Conservation (phyloP, 2,113 vertebrate genomes). For the Nesoenas mayeri region DNA sequence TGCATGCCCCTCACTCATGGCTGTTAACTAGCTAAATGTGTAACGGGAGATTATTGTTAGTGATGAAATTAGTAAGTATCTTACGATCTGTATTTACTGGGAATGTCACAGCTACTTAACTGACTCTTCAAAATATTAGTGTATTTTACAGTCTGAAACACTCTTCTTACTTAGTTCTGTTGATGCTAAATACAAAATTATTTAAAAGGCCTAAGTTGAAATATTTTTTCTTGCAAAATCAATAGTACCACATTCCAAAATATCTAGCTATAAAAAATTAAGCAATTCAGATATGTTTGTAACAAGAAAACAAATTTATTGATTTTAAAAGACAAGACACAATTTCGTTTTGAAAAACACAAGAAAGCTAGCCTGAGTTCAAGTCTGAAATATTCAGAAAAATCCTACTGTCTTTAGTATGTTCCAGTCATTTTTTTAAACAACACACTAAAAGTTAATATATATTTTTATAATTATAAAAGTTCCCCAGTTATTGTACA, state of each 20-base stretch:
- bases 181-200: constrained; percentile 20
- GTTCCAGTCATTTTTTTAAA: constrained; percentile 88
- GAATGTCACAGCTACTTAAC: constrained; percentile 10
- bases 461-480: constrained; percentile 90
- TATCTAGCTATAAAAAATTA: background rate
- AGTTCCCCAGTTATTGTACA: constrained; percentile 87
- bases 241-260: background rate
- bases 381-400: constrained; percentile 92
- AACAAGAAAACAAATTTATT: constrained; percentile 90
- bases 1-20: background rate
- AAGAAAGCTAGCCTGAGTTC: constrained; percentile 91
- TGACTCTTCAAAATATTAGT: background rate
- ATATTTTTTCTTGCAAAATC: constrained; percentile 9
- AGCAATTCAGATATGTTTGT: constrained; percentile 69
- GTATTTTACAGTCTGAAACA: constrained; percentile 21
- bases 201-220: constrained; percentile 27
- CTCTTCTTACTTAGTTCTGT: constrained; percentile 23
- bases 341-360: constrained; percentile 89
- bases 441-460: constrained; percentile 91
- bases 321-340: constrained; percentile 90
- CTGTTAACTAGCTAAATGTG: background rate
- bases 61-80: background rate
- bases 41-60: background rate
- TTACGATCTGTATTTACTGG: constrained; percentile 19
- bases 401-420: constrained; percentile 91